Base-by-base conservation (phyloP, 2,888 invertebrate species). In the Brenthis ino region DNA sequence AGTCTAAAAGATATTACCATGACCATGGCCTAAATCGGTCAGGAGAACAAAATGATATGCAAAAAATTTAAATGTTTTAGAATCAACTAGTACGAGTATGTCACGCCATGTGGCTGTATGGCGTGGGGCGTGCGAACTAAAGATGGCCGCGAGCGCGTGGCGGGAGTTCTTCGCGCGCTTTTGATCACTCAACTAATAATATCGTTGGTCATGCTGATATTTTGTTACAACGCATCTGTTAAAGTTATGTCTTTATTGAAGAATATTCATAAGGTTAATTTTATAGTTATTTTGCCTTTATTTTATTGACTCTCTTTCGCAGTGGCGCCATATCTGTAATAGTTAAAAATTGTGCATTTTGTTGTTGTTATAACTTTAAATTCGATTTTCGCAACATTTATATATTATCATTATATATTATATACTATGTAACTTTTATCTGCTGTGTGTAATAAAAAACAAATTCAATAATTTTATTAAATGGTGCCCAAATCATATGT, bases 181-280 rank as follows among this genome's bases (percentile, higher is more conserved):
- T 82, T 92, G 70, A 91, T 91, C 66, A 83, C 84, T 0, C 89
- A 91, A 77, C 83, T 92, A 33, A 82, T 86, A n/a, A 79, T 91
- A 24, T 91, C 91, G 0, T 82, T 92, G 66, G 83, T 82, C 71
- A 87, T 91, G 85, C 87, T 88, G 74, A 89, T 92, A 71, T 89
- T 85, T 82, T 91, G 90, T 77, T 92, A 91, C 81, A 92, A 92
- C 80, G 84, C 86, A 11, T 87, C 89, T 0, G 73, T 86, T 43
- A 85, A 83, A 65, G 91, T 91, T 53, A 85, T 92, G 87, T 64
- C 81, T 74, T 78, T 92, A 58, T 80, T 92, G 51, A 87, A 86
- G 70, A 83, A 87, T 70, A 86, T 91, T 71, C 91, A 92, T 74
- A 86, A 85, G 87, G 91, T 87, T 74, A 61, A n/a, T 43, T 33